These are phyloP conservation scores for Rotaria sp. DNA, from an alignment of 2,888 invertebrate species.

Conservation along the genomic window DNA sequence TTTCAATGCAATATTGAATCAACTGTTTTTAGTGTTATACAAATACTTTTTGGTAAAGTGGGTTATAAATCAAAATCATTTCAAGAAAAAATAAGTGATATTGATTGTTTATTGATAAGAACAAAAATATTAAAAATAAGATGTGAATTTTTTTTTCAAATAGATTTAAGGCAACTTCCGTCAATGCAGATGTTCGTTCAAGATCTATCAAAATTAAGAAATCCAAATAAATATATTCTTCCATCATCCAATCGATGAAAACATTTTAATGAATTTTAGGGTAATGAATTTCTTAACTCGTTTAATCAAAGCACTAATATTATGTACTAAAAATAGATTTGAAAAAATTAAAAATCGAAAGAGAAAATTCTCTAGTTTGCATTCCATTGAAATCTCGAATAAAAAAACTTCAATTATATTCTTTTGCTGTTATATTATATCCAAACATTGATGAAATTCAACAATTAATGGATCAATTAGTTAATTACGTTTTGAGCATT, in stretches of 20 bases:
- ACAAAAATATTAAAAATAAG: background rate
- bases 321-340: no score
- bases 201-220: background rate
- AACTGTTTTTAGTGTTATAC: background rate
- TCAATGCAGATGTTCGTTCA: background rate
- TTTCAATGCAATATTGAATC: conserved; percentile 6
- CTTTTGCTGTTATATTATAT: background rate
- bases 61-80: background rate
- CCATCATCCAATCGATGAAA: background rate
- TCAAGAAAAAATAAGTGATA: background rate
- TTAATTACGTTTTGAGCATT: background rate
- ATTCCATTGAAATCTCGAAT: background rate
- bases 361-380: background rate
- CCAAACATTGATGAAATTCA: conserved; percentile 6
- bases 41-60: background rate
- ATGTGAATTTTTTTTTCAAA: background rate
- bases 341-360: no score
- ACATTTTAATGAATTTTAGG: background rate
- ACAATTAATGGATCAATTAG: conserved; percentile 17
- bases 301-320: no score
- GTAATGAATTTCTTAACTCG: background rate
- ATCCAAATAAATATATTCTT: background rate
- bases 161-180: background rate
- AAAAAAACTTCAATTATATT: conserved; percentile 13
- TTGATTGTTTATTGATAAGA: background rate